Conservation (phyloP, 2,113 vertebrate genomes). For the Tichodroma muraria region DNA sequence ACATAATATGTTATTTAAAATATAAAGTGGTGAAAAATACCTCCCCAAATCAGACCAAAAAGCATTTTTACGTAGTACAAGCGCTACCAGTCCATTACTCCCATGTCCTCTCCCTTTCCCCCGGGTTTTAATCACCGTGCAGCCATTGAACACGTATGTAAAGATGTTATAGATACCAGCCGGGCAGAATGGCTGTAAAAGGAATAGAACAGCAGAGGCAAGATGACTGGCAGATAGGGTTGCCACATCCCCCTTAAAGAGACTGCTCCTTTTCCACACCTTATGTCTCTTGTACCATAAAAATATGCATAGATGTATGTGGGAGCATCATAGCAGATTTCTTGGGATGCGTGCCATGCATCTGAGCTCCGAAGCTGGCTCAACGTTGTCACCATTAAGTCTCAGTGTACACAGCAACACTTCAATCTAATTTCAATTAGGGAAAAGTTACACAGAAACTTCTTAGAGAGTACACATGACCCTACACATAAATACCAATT, state of each 20-base stretch:
- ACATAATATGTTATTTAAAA: not conserved
- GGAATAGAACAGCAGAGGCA: conserved; percentile 63
- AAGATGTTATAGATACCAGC: conserved; percentile 15
- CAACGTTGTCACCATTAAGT: conserved; percentile 51
- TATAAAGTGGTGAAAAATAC: not conserved
- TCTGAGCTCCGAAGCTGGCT: conserved; percentile 50
- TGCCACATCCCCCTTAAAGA: conserved; percentile 68
- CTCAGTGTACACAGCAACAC: conserved; percentile 48
- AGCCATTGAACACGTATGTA: not conserved
- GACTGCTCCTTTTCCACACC: conserved; percentile 67
- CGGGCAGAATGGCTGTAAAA: conserved; percentile 63
- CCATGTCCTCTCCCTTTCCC: not conserved
- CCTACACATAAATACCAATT: conserved; percentile 27
- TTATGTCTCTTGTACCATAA: conserved; percentile 68
- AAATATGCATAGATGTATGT: conserved; percentile 65
- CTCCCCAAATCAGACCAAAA: not conserved
- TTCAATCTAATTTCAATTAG: conserved; percentile 61
- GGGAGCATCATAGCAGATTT: conserved; percentile 56
- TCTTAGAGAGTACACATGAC: conserved; percentile 34
- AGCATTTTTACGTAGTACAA: not conserved
- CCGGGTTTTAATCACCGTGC: not conserved
- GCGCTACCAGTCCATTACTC: not conserved
- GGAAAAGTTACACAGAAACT: conserved; percentile 61
- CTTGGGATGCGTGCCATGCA: conserved; percentile 30
- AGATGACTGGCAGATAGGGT: conserved; percentile 63